Percentiles rank a stretch among this genome's conserved stretches.
phyloP scores from a whole-genome alignment of 2,113 vertebrate genomes.

The Petrocephalus microphthalmus region DNA sequence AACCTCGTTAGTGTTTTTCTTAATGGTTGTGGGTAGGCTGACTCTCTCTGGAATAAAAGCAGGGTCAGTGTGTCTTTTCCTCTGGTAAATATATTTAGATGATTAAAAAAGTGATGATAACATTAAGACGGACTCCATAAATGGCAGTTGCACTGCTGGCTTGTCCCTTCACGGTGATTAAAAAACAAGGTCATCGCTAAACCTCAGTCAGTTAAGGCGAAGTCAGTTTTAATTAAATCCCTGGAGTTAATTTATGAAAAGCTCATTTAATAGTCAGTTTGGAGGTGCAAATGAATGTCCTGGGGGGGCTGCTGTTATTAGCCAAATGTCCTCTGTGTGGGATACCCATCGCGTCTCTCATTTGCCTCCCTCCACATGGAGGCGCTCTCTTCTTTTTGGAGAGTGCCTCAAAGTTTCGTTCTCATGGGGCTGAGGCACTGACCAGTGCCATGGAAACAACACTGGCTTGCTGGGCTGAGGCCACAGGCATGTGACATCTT shows the following conservation, averaged over 20 bases:
- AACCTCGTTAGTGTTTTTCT: background rate
- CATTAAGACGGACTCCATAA: background rate
- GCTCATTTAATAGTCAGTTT: constrained; percentile 43
- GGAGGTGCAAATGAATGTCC: constrained; percentile 45
- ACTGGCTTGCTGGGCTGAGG: background rate
- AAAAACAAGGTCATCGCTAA: constrained; percentile 37
- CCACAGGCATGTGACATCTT: background rate
- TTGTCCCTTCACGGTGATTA: constrained; percentile 27
- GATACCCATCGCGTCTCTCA: background rate
- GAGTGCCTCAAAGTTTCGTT: background rate
- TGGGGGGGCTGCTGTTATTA: background rate
- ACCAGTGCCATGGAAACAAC: background rate
- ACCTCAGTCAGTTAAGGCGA: constrained; percentile 35
- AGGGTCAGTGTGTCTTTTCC: background rate
- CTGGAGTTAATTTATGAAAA: constrained; percentile 43
- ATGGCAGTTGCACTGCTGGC: constrained; percentile 17
- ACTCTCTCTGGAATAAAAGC: background rate
- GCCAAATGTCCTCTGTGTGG: background rate
- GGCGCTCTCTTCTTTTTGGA: background rate
- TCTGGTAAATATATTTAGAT: background rate
- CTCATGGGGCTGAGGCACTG: background rate
- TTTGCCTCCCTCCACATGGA: background rate
- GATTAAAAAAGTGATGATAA: background rate
- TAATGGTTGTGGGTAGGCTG: background rate
- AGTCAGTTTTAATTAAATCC: constrained; percentile 51